Base-by-base conservation (phyloP, 2,888 invertebrate genomes). In the Eristalis tenax region DNA sequence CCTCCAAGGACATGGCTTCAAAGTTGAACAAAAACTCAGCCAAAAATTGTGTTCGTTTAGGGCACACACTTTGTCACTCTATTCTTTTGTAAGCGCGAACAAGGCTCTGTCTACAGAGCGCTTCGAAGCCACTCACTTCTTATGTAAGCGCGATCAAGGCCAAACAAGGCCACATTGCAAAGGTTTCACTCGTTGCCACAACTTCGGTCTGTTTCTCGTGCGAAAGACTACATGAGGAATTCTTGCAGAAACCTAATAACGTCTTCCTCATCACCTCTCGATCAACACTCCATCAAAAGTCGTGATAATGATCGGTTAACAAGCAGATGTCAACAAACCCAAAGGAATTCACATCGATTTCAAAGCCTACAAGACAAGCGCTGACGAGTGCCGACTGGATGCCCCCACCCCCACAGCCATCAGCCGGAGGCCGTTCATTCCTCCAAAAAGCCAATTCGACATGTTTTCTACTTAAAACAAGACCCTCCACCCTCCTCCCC, bases 401-500 rank as follows among this genome's bases (percentile, higher is more conserved):
- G 50, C 66, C 26, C 26, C 22, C 26, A 61, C 38, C 40, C 38
- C 13, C 11, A 18, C 50, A 50, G 50, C 50, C 50, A 50, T 50
- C n/a, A 6, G 18, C 50, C 26, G n/a, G 43, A 65, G 75, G 75
- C 28, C 65, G 38, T 65, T 50, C 50, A 32, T 63, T 63, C 28
- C 32, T n/a, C 26, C 56, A 38, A 70, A 35, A 28, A 63, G n/a
- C 11, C 57, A 56, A 65, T 65, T 75, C 40, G 71, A 75, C 56
- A 57, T 65, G 57, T 50, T 57, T 23, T 65, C 56, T 57, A 65
- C 38, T 57, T 38, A 57, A 75, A 65, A 75, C 65, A 75, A 56
- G 50, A 50, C 50, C 50, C 50, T n/a, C 18, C 4, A 1, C 6
- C n/a, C n/a, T 0, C 18, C 18, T 8, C 18, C 38, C 4, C 38